phyloP scores from a whole-genome alignment of 1,140 invertebrate species.

The Bombus superbus region DNA sequence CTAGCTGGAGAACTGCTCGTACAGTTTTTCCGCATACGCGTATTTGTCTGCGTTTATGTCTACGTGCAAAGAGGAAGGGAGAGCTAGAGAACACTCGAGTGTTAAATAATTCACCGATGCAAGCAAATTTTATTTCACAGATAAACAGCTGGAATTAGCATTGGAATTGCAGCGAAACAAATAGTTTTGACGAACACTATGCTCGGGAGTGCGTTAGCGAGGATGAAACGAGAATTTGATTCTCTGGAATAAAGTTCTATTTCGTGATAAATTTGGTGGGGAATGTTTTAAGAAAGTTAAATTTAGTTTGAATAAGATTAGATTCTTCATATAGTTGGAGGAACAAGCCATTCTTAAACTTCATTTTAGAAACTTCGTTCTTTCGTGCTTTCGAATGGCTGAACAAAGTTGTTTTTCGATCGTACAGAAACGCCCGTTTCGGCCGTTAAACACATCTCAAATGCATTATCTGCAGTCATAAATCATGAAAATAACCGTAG shows the following conservation, averaged over 20 bases:
- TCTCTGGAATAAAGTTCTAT: background rate
- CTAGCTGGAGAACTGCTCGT: background rate
- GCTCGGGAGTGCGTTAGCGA: background rate
- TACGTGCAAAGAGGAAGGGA: no score
- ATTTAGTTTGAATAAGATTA: background rate
- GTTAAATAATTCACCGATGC: background rate
- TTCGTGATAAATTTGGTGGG: background rate
- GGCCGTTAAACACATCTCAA: constrained; percentile 11
- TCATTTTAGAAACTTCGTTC: background rate
- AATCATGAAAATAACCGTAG: background rate
- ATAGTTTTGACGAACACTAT: background rate
- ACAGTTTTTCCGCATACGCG: background rate
- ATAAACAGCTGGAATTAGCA: background rate
- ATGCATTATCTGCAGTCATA: constrained; percentile 10
- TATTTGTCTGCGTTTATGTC: background rate
- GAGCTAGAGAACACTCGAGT: no score
- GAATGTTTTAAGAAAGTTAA: background rate
- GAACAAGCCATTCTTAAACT: background rate
- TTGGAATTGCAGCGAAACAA: background rate
- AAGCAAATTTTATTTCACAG: background rate
- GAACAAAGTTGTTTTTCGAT: background rate
- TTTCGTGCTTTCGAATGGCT: background rate
- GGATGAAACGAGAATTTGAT: background rate
- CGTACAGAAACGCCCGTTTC: background rate
- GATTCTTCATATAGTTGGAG: background rate